Evolutionary conservation across 2,797 vertebrate species (phyloP), one percentile per base, ranked within the genome.

Genomic region (Megalops cyprinoides): DNA sequence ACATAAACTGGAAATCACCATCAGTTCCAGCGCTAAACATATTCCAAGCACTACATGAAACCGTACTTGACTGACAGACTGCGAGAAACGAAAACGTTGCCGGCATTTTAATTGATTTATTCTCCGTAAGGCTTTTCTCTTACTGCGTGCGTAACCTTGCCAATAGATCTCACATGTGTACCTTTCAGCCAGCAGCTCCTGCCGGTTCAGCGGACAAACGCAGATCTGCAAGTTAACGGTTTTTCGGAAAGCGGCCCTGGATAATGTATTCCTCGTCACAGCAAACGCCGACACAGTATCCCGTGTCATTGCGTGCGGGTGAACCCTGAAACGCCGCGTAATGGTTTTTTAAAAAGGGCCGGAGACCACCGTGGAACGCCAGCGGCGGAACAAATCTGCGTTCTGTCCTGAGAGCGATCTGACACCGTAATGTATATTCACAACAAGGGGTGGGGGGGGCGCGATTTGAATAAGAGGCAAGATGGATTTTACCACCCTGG

Each of bases 401-500:
- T 9, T 18, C 3, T 42, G 18, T 49, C 14, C 42, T 34, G 25
- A 48, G 42, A n/a, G 25, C 6, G 18, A 42, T 79, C 34, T 28
- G 18, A 28, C n/a, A 53, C 15, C 18, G 48, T 79, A 79, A 74
- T 74, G 51, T 42, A 73, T 73, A 74, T 75, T 46, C 77, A 74
- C 23, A 75, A 75, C 39, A 48, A 74, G n/a, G 49, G 23, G 14
- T n/a, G n/a, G n/a, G n/a, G n/a, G n/a, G n/a, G n/a, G n/a, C n/a
- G 56, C 44, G 15, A 74, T 79, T 78, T 18, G 62, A 49, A 65
- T 76, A 49, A 34, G 55, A 81, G 34, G 20, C 8, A 31, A 84
- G 76, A 78, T 65, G 69, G 76, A 81, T 77, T 78, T 75, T 78
- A 81, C 82, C 82, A 78, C 71, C 75, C 67, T n/a, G 25, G 51